Percentiles rank a stretch among this genome's conserved stretches.
phyloP scores from a whole-genome alignment of 2,888 invertebrate genomes.

The Orthosia gracilis region DNA sequence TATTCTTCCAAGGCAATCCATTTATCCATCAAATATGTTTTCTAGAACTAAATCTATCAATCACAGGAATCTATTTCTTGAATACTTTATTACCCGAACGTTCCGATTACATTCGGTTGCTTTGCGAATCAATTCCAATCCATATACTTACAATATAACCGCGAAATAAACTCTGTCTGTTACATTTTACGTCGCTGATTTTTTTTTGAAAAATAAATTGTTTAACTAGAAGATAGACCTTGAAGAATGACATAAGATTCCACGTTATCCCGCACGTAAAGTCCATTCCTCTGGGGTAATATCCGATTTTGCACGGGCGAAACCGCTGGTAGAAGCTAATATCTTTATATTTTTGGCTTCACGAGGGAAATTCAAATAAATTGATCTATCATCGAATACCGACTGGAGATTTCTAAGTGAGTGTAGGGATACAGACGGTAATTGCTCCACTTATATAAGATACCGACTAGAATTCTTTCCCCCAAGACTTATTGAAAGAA shows the following conservation, averaged over 20 bases:
- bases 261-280: too few species aligned
- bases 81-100: conserved; percentile 36
- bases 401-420: background rate
- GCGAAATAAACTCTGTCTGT: too few species aligned
- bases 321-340: too few species aligned
- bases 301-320: too few species aligned
- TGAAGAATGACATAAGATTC: too few species aligned
- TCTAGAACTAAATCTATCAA: conserved; percentile 45
- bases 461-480: background rate
- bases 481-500: conserved; percentile 23
- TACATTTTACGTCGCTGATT: too few species aligned
- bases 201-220: too few species aligned
- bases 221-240: too few species aligned
- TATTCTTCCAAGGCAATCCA: conserved; percentile 2
- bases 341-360: conserved; percentile 34
- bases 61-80: conserved; percentile 38
- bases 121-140: conserved; percentile 1
- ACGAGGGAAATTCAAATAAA: conserved; percentile 15
- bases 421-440: background rate
- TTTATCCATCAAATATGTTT: conserved; percentile 12
- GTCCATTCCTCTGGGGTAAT: too few species aligned
- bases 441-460: background rate
- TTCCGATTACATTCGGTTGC: conserved; percentile 15
- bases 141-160: too few species aligned
- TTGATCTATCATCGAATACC: conserved; percentile 1